phyloP scores from a whole-genome alignment of 2,888 invertebrate genomes.

The Allacma fusca region DNA sequence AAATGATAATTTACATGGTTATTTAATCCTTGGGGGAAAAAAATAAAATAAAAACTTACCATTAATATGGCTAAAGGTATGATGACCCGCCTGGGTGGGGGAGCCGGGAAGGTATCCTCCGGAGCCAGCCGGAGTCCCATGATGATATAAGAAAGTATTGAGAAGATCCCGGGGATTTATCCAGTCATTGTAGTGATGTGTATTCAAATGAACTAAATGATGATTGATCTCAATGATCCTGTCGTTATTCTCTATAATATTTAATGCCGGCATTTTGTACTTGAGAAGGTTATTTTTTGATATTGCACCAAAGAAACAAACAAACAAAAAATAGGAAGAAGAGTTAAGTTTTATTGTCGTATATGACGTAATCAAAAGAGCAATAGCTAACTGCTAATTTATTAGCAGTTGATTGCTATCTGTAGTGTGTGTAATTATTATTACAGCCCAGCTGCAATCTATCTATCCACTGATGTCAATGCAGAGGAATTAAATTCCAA shows the following conservation, averaged over 20 bases:
- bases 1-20: too few relatives aligned
- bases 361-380: too few relatives aligned
- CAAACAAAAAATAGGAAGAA: too few relatives aligned
- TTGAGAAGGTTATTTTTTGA: too few relatives aligned
- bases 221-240: slow-evolving; percentile 47
- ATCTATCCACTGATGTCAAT: too few relatives aligned
- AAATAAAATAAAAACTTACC: slow-evolving; percentile 26
- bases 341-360: too few relatives aligned
- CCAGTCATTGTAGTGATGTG: slow-evolving; percentile 36
- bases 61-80: slow-evolving; percentile 5
- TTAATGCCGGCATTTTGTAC: slow-evolving; percentile 43
- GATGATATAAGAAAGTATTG: slow-evolving; percentile 22
- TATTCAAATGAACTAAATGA: slow-evolving; percentile 45
- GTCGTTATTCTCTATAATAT: slow-evolving; percentile 29
- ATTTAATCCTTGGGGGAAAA: background rate
- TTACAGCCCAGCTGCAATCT: too few relatives aligned
- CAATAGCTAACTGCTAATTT: too few relatives aligned
- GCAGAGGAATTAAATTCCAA: too few relatives aligned
- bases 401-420: too few relatives aligned
- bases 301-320: too few relatives aligned
- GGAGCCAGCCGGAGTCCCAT: background rate
- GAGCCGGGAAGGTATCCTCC: background rate
- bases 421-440: too few relatives aligned
- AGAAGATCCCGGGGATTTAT: slow-evolving; percentile 42
- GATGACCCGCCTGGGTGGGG: background rate